A percentile compares a stretch with the other conserved stretches of the same genome.
These are phyloP conservation scores for Phymastichus coffea DNA, from an alignment of 1,140 invertebrate species.

Conservation along the genomic window DNA sequence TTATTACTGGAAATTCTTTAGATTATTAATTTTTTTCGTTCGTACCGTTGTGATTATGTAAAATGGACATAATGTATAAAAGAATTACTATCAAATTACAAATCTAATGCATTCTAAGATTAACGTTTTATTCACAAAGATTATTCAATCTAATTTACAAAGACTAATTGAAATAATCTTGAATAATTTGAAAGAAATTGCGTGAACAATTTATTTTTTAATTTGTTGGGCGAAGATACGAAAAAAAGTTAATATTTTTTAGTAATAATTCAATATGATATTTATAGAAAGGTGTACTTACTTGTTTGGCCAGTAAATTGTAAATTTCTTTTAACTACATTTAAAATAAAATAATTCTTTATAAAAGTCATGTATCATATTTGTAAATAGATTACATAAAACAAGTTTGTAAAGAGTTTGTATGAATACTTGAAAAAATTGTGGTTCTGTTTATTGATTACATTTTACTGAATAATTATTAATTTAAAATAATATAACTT, in stretches of 20 bases:
- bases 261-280: background rate
- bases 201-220: constrained; percentile 6
- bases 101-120: background rate
- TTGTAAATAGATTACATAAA: constrained; percentile 24
- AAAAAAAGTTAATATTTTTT: constrained; percentile 10
- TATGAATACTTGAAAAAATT: background rate
- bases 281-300: constrained; percentile 16
- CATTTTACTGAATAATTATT: no score
- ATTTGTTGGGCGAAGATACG: constrained; percentile 7
- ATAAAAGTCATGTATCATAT: constrained; percentile 27
- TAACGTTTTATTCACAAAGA: constrained; percentile 17
- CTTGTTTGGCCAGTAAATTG: constrained; percentile 4
- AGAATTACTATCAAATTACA: constrained; percentile 4
- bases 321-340: constrained; percentile 12
- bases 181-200: constrained; percentile 19
- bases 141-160: constrained; percentile 14
- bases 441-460: constrained; percentile 3
- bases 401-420: background rate
- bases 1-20: constrained; percentile 7
- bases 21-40: constrained; percentile 5
- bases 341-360: constrained; percentile 9
- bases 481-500: no score
- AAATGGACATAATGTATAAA: background rate
- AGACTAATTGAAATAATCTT: constrained; percentile 5
- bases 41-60: constrained; percentile 9